Evolutionary conservation across 2,888 invertebrate genomes (phyloP), one percentile per base, ranked within the genome.

Genomic region (Idaea dimidiata): DNA sequence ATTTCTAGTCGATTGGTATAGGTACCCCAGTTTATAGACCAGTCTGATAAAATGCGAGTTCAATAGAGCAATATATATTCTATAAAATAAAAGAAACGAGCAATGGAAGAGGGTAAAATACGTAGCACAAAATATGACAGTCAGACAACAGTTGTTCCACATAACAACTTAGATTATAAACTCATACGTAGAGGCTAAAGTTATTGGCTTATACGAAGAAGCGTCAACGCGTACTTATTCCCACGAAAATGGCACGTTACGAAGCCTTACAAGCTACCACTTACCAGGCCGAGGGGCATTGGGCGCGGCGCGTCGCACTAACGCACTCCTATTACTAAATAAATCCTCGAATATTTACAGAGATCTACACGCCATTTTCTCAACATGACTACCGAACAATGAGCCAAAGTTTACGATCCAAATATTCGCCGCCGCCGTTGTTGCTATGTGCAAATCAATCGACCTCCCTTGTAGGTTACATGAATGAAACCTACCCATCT

Each of bases 241-340:
- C 84, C 80, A 79, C 79, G 79, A 83, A 86, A 86, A 86, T 83
- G 85, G 85, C 86, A 86, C 85, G 84, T 74, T 81, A 80, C 77
- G 90, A 91, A 91, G 85, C 89, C 91, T 90, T 91, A 92, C 78
- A 87, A 87, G 79, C 81, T 91, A 92, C 77, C 83, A 92, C 91
- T 92, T 84, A 91, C 91, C 91, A 86, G 86, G 84, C 85, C 84
- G 83, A 84, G 82, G 87, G 81, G 86, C 91, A 92, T n/a, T 92
- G 91, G 91, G 91, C 91, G 91, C 91, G 89, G 90, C 90, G 88
- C 89, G 82, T 76, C 81, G 81, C 81, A 81, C 82, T 71, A 77
- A 76, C 86, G 84, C 87, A 87, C 85, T 88, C 84, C 85, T 82
- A 83, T 83, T 82, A 84, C 86, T 89, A 88, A 87, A 88, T 86